Base-by-base conservation (phyloP, 2,888 invertebrate genomes). In the Ochropleura leucogaster region DNA sequence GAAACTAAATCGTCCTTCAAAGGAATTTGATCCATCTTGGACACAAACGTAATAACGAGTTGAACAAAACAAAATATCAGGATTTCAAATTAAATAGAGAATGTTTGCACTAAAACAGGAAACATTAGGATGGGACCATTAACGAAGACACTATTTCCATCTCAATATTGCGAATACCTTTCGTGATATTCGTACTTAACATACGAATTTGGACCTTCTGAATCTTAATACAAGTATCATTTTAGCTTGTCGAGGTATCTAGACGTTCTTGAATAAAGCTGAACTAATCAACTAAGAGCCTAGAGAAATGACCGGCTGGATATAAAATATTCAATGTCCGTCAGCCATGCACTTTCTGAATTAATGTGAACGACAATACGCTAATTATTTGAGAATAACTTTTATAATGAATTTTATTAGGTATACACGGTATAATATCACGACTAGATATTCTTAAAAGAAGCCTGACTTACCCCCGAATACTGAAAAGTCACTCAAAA, bases 231-330 rank as follows among this genome's bases (percentile, higher is more conserved):
- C 65, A 88, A 74, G 76, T 65, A 46, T 68, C 67, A 75, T 63
- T 79, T 70, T 88, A 62, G 80, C 71, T 68, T 83, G 76, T 57
- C 57, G 12, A 40, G 10, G 0, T 20, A 1, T 77, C 80, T 78
- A 77, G 82, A 85, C 85, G 74, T 83, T 79, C 84, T 86, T 88
- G 84, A 88, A 88, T 88, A 89, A 86, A 88, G 88, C 89, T 85
- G 89, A 90, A 92, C 91, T 89, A 92, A 93, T 92, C 90, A 92
- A 87, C 79, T 85, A 86, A 87, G 78, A 79, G 73, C 68, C 76
- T 16, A 66, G 83, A 81, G 76, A 82, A 82, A 78, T 85, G 84
- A 74, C 82, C 75, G 80, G 81, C 66, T 79, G 83, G 75, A 77
- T 80, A 79, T 87, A 85, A 87, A 87, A 88, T 83, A 86, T 85